These are phyloP conservation scores for Crax fasciolata DNA, from an alignment of 2,797 vertebrate genomes.

Conservation along the genomic window DNA sequence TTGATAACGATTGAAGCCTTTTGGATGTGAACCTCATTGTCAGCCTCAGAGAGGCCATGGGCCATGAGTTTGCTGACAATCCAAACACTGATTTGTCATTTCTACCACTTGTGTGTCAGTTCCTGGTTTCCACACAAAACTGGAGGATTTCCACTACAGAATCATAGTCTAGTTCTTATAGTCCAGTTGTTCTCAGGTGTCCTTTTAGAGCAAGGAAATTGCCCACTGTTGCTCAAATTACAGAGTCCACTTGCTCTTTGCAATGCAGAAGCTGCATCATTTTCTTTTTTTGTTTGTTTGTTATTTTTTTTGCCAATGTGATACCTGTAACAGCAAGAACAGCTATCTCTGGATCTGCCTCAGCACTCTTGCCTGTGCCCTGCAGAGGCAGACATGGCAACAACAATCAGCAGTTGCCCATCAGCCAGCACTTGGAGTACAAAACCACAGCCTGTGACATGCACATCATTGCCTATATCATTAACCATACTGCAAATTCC, in stretches of 20 bases:
- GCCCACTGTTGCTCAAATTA: background rate
- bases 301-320: background rate
- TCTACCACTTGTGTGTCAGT: background rate
- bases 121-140: background rate
- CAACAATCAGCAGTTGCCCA: background rate
- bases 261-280: background rate
- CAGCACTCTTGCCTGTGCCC: background rate
- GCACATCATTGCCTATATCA: background rate
- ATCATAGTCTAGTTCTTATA: background rate
- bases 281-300: background rate
- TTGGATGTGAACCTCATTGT: background rate
- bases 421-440: background rate
- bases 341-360: background rate
- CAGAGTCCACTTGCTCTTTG: background rate
- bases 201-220: background rate
- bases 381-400: background rate
- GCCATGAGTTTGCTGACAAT: background rate
- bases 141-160: background rate
- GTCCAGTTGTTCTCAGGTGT: background rate
- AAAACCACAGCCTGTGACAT: background rate
- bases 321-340: background rate
- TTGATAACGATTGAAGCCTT: background rate
- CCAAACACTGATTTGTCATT: background rate
- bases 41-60: background rate
- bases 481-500: background rate